Evolutionary conservation across 2,888 invertebrate genomes (phyloP).

Genomic region (Apoda limacodes): DNA sequence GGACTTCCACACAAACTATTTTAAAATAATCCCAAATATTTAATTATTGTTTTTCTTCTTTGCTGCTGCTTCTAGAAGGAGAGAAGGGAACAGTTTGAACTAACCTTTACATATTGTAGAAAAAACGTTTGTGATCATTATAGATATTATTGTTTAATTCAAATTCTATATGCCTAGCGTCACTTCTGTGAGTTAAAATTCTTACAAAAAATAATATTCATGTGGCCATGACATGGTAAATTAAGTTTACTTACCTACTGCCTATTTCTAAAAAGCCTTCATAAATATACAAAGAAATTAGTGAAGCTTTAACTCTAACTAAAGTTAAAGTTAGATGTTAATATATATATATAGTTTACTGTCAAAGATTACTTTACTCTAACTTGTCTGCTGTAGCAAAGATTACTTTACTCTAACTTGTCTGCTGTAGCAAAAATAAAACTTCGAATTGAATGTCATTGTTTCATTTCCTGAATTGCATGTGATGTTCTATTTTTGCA

Average conservation of each 20-base stretch:
- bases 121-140: constrained; percentile 35
- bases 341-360: too few species aligned
- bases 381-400: constrained; percentile 48
- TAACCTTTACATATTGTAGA: constrained; percentile 44
- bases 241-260: constrained; percentile 39
- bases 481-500: constrained; percentile 28
- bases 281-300: neutral
- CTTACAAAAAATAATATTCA: constrained; percentile 28
- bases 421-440: constrained; percentile 62
- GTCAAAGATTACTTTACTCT: constrained; percentile 48
- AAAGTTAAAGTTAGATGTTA: constrained; percentile 31
- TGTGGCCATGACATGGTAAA: constrained; percentile 59
- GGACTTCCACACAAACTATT: constrained; percentile 23
- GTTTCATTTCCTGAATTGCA: constrained; percentile 47
- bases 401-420: constrained; percentile 48
- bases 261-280: constrained; percentile 33
- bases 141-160: constrained; percentile 49
- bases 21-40: constrained; percentile 28
- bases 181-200: constrained; percentile 27
- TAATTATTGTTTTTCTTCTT: constrained; percentile 48
- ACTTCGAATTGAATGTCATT: constrained; percentile 33
- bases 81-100: constrained; percentile 61
- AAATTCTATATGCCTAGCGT: constrained; percentile 50
- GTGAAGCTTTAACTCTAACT: too few species aligned
- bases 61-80: constrained; percentile 61